Percentiles rank a stretch among this genome's conserved stretches.
phyloP scores from a whole-genome alignment of 2,113 vertebrate genomes.

The Pitta sordida region DNA sequence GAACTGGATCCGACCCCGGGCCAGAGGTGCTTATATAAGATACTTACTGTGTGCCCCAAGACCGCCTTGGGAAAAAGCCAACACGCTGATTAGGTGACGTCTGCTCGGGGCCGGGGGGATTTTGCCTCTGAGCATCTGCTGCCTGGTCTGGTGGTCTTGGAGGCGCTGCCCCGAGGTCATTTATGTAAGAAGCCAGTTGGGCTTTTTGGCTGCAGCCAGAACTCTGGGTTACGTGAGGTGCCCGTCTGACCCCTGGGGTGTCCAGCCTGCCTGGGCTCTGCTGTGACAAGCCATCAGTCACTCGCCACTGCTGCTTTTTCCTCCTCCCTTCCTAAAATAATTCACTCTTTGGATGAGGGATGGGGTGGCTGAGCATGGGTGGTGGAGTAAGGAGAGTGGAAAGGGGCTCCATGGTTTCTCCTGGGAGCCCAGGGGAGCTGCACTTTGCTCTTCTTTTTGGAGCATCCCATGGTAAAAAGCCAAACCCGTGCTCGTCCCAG shows the following conservation, averaged over 20 bases:
- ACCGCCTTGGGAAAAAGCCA: slow-evolving; percentile 28
- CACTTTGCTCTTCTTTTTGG: accelerated
- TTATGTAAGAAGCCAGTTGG: slow-evolving; percentile 44
- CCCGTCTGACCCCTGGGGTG: neutral
- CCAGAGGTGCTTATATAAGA: slow-evolving; percentile 49
- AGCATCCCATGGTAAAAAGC: neutral
- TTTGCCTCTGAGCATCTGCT: slow-evolving; percentile 51
- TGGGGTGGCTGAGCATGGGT: neutral
- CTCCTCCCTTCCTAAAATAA: neutral
- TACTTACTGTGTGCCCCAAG: slow-evolving; percentile 51
- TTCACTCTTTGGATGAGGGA: neutral
- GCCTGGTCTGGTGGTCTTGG: neutral
- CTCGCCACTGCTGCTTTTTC: neutral
- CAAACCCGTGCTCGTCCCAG: neutral
- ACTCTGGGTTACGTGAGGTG: neutral
- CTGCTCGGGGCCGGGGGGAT: slow-evolving; percentile 12
- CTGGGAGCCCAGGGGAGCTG: neutral
- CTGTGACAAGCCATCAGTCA: accelerated
- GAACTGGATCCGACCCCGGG: neutral
- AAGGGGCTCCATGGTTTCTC: neutral
- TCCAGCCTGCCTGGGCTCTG: neutral
- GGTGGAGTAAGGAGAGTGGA: neutral
- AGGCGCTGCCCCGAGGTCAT: neutral
- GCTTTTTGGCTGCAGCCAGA: neutral
- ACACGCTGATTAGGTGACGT: slow-evolving; percentile 48